These are phyloP conservation scores for Manis pentadactyla DNA, from an alignment of 2,797 vertebrate genomes.

Conservation along the genomic window DNA sequence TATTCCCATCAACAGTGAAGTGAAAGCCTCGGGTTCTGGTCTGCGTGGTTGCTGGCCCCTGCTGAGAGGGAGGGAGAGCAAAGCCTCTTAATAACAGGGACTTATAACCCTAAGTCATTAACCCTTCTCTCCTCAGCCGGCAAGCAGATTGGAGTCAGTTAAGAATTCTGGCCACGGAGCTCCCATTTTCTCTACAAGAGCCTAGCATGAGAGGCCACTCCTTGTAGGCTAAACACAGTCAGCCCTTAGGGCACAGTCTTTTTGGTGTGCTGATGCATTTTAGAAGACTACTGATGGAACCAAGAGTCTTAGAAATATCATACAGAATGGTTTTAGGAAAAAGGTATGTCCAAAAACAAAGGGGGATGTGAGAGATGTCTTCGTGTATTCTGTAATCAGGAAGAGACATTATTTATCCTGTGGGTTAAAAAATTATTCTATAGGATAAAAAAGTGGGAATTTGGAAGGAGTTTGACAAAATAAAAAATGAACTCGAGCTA, in stretches of 20 bases:
- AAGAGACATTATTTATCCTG: background rate
- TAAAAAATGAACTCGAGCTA: background rate
- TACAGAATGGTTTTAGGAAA: background rate
- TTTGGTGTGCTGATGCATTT: background rate
- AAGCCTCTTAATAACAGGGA: background rate
- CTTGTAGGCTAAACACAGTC: background rate
- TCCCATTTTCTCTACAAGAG: background rate
- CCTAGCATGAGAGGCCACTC: background rate
- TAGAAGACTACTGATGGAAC: background rate
- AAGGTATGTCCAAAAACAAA: background rate
- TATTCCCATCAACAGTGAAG: slow-evolving; percentile 94
- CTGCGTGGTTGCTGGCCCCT: slow-evolving; percentile 88
- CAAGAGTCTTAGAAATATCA: background rate
- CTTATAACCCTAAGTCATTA: background rate
- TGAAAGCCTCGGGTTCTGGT: slow-evolving; percentile 88
- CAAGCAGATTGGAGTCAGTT: background rate
- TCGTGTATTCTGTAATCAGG: background rate
- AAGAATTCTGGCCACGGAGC: too few species aligned
- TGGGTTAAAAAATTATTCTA: background rate
- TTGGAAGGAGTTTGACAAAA: background rate
- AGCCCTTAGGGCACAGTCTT: background rate
- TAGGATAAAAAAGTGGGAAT: background rate
- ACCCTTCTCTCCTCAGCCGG: too few species aligned
- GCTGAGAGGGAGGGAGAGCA: background rate
- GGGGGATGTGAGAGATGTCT: background rate